These are phyloP conservation scores for Antitype chi DNA, from an alignment of 2,888 invertebrate species.

Conservation along the genomic window DNA sequence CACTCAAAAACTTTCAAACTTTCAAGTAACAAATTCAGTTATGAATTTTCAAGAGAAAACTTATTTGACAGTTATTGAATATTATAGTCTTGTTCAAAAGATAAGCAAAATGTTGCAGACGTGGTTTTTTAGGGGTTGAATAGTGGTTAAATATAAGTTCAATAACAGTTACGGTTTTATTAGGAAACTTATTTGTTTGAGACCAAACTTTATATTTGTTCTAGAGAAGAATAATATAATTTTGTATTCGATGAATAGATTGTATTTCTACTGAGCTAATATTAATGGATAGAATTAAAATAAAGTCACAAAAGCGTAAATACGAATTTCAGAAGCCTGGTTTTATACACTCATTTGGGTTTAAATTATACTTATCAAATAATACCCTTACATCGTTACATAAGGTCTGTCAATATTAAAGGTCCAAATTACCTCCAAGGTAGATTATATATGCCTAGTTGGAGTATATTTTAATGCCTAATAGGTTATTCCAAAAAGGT, in stretches of 20 bases:
- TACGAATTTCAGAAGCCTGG: constrained; percentile 13
- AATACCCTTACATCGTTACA: background rate
- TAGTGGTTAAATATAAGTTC: constrained; percentile 18
- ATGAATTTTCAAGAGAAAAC: constrained; percentile 42
- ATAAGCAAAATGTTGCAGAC: constrained; percentile 28
- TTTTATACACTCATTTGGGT: constrained; percentile 11
- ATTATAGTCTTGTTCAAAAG: constrained; percentile 38
- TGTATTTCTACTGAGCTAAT: background rate
- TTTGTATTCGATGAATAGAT: background rate
- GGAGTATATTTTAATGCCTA: background rate
- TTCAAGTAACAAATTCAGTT: constrained; percentile 30
- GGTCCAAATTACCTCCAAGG: constrained; percentile 15
- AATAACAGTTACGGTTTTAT: constrained; percentile 2
- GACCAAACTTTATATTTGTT: constrained; percentile 18
- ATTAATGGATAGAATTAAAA: constrained; percentile 3
- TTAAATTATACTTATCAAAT: constrained; percentile 20
- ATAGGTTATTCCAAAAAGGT: constrained; percentile 17
- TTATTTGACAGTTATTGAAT: constrained; percentile 42
- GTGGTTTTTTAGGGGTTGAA: constrained; percentile 14
- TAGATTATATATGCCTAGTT: background rate
- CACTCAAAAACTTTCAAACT: constrained; percentile 49
- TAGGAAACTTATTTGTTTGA: constrained; percentile 3
- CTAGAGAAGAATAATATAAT: background rate
- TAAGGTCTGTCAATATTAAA: constrained; percentile 34
- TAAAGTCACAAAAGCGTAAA: constrained; percentile 15